Evolutionary conservation across 2,113 vertebrate species (phyloP).

Genomic region (Oryzias woworae): DNA sequence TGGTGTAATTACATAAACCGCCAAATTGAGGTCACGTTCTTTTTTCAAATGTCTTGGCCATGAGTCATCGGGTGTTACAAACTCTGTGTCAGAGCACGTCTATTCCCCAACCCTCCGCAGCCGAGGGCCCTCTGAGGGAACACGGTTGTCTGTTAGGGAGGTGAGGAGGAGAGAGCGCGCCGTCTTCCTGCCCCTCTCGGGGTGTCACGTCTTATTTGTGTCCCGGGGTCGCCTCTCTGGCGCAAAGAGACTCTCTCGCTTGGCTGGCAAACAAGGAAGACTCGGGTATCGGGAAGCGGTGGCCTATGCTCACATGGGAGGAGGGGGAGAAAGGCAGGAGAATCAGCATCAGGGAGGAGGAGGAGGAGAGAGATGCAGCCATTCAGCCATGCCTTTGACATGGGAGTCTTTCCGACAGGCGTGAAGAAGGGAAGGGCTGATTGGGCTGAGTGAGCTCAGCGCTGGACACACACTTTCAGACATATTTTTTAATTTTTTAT

Average conservation of each 20-base stretch:
- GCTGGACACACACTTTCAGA: constrained; percentile 34
- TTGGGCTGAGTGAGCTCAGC: constrained; percentile 64
- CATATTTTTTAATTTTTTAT: constrained; percentile 4
- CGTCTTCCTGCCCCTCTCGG: constrained; percentile 47
- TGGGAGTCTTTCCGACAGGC: constrained; percentile 74
- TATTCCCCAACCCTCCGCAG: constrained; percentile 50
- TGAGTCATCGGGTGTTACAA: constrained; percentile 70
- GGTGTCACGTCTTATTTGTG: constrained; percentile 74
- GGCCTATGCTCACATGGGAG: constrained; percentile 49
- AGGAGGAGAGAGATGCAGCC: constrained; percentile 51
- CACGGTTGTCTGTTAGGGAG: constrained; percentile 39
- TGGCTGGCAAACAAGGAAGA: constrained; percentile 66
- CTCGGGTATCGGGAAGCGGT: constrained; percentile 42
- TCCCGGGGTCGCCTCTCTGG: constrained; percentile 60
- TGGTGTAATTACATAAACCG: constrained; percentile 61
- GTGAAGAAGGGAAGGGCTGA: constrained; percentile 71
- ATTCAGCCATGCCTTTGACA: constrained; percentile 72
- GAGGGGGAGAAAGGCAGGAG: constrained; percentile 16
- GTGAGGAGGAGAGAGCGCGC: constrained; percentile 44
- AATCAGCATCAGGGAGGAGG: constrained; percentile 22
- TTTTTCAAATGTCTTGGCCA: constrained; percentile 64
- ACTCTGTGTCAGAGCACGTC: constrained; percentile 54
- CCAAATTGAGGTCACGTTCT: constrained; percentile 56
- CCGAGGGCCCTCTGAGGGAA: constrained; percentile 49
- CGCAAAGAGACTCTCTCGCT: constrained; percentile 61